Base-by-base conservation (phyloP, 2,888 invertebrate genomes). In the Desoria tigrina region DNA sequence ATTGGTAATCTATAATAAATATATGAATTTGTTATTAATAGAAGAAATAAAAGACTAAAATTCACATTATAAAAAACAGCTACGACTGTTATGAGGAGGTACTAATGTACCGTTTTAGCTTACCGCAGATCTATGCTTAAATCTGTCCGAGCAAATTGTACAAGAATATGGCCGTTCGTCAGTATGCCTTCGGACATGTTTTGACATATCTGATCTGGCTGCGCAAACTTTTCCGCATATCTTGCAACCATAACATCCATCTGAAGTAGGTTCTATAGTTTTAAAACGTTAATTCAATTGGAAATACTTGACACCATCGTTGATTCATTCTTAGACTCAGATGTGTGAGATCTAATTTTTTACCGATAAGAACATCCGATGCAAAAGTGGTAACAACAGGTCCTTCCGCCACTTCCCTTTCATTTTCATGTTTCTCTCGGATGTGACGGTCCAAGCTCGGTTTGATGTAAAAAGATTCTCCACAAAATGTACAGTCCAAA, bases 351-450 rank as follows among this genome's bases (percentile, higher is more conserved):
- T 16, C 6, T 28, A 28, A 16, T 55, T 28, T 26, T n/a, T 26
- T 54, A 65, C 65, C 65, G 21, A 65, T 65, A 21, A 65, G 42
- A 2, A 65, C 42, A 56, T 65, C 65, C 9, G 65, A 65, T 21
- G 54, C 57, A 53, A 65, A 65, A 2, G 65, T 2, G 3, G 54
- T 56, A n/a, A 24, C 21, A 2, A 27, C 6, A 37, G n/a, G 1
- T 9, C 32, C 26, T 3, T 18, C 27, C 7, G 49, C 3, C 14
- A 27, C 7, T 24, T 42, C 26, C 28, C n/a, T 2, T 28, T 61
- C 23, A 32, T 42, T 6, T 23, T 23, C 27, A 55, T 28, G 55
- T 45, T 23, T 2, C 14, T 39, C 26, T 18, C 32, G 23, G 7
- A 65, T 32, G 28, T 65, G 65, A 16, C 65, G 56, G 28, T 59